Evolutionary conservation across 2,113 vertebrate genomes (phyloP).

Genomic region (Raphicerus campestris): DNA sequence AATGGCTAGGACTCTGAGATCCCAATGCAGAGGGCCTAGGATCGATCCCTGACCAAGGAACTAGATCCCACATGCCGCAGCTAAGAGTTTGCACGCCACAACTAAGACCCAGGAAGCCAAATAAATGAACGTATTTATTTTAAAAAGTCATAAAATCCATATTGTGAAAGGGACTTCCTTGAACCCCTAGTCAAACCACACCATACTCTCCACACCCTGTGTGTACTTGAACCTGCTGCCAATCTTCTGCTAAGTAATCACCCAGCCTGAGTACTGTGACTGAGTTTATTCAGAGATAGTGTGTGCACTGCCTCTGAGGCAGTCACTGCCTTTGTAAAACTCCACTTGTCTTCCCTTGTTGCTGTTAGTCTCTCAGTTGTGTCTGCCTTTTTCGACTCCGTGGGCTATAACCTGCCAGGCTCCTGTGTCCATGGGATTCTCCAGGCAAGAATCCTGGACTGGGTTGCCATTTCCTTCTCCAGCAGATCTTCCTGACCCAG

Average conservation of each 20-base stretch:
- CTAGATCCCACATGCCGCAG: background rate
- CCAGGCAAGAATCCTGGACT: background rate
- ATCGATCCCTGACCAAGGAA: background rate
- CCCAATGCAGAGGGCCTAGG: background rate
- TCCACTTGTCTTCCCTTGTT: background rate
- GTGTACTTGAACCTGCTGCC: background rate
- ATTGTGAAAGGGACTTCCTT: background rate
- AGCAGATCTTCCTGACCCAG: background rate
- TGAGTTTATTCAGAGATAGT: background rate
- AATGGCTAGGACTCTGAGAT: background rate
- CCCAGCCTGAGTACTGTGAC: background rate
- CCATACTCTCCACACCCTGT: accelerated
- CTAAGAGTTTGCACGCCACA: background rate
- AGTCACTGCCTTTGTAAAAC: background rate
- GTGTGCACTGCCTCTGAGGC: background rate
- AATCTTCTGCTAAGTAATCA: background rate
- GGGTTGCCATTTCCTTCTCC: background rate
- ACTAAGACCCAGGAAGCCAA: background rate
- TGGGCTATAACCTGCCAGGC: background rate
- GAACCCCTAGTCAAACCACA: background rate
- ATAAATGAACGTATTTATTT: background rate
- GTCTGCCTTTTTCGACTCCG: background rate
- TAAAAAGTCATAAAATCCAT: background rate
- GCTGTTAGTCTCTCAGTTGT: background rate
- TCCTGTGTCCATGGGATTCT: background rate